Conservation (phyloP, 2,888 invertebrate genomes). For the Lucinisca nassula region DNA sequence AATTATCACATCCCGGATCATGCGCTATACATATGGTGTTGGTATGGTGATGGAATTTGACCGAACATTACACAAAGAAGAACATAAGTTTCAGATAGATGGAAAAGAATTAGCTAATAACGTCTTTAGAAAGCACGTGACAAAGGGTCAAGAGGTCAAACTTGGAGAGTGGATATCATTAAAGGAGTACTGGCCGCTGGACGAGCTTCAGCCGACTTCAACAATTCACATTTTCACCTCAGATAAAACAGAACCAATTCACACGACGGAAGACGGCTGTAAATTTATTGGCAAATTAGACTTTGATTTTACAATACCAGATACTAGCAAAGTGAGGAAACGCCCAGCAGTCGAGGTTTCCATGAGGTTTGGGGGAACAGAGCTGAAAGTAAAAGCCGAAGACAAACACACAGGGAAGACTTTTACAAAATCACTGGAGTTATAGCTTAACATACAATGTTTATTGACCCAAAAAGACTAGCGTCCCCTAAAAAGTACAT, state of each 20-base stretch:
- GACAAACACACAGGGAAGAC: constrained; percentile 31
- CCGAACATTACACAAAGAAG: constrained; percentile 17
- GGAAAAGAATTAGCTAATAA: constrained; percentile 40
- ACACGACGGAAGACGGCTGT: constrained; percentile 54
- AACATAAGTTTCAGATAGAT: constrained; percentile 36
- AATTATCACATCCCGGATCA: constrained; percentile 52
- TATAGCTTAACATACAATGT: too few species aligned
- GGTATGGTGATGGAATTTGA: constrained; percentile 51
- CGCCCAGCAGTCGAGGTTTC: constrained; percentile 43
- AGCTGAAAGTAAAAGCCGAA: constrained; percentile 36
- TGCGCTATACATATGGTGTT: constrained; percentile 54
- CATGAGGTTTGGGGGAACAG: constrained; percentile 58
- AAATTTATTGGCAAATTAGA: constrained; percentile 45
- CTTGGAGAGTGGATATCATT: constrained; percentile 45
- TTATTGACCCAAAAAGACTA: too few species aligned
- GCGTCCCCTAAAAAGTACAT: too few species aligned
- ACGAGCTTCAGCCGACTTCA: constrained; percentile 24
- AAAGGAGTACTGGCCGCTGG: constrained; percentile 49
- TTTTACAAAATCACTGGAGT: constrained; percentile 20
- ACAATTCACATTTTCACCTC: constrained; percentile 44
- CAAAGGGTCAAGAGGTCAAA: constrained; percentile 47
- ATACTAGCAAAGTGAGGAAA: not conserved
- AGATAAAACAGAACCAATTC: constrained; percentile 38
- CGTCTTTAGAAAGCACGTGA: constrained; percentile 51
- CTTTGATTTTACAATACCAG: constrained; percentile 33